phyloP scores from a whole-genome alignment of 2,113 vertebrate genomes.

The Ptilonorhynchus violaceus region DNA sequence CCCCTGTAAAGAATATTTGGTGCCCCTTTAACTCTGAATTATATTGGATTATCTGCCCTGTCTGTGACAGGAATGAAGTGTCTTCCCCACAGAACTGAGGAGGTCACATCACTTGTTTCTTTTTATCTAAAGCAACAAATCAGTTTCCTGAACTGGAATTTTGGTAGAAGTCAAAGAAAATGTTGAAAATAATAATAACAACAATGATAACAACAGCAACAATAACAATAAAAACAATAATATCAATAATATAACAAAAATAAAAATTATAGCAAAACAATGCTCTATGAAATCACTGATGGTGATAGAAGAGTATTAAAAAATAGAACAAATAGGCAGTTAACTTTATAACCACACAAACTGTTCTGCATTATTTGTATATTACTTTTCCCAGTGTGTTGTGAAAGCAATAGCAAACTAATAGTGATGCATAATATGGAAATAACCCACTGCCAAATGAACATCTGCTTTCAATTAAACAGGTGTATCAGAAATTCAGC shows the following conservation, averaged over 20 bases:
- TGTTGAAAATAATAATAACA: not conserved
- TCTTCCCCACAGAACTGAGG: not conserved
- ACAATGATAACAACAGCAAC: not conserved
- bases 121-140: not conserved
- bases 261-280: not conserved
- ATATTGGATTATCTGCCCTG: not conserved
- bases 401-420: not conserved
- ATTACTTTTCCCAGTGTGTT: not conserved
- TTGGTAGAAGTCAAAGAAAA: not conserved
- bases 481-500: conserved; percentile 22
- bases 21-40: not conserved
- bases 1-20: not conserved
- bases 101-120: not conserved
- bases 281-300: not conserved
- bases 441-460: not conserved
- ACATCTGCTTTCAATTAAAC: conserved; percentile 43
- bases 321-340: not conserved
- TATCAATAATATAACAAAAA: not conserved
- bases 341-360: not conserved
- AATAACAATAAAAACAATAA: not conserved
- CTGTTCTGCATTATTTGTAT: not conserved
- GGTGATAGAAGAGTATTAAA: not conserved
- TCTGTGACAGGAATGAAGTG: not conserved
- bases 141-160: not conserved
- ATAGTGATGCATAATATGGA: not conserved